Base-by-base conservation (phyloP, 2,888 invertebrate genomes). In the Hypsopygia costalis region DNA sequence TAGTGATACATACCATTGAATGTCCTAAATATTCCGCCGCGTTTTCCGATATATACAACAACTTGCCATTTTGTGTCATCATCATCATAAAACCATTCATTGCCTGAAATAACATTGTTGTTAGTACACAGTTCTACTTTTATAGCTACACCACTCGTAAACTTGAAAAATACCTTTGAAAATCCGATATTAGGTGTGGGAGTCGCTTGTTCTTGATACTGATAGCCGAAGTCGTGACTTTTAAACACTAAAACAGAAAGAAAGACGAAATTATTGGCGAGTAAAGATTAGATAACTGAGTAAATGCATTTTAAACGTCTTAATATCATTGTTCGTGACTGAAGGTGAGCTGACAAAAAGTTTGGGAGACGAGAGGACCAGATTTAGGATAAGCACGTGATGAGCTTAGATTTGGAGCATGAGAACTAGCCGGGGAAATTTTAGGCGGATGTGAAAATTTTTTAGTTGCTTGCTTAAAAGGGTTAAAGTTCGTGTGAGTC, bases 21-120 rank as follows among this genome's bases (percentile, higher is more conserved):
- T 99, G 99, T 62, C 99, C 98, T 74, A 98, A 92, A 90, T 98
- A 98, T 88, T 99, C 98, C 28, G 98, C 98, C 41, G 98, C 98
- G 83, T 98, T 99, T 91, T 98, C 98, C 51, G 98, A 98, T 85
- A 99, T 98, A 89, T 98, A 98, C 69, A 98, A 91, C 62, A 99
- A 91, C 91, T 98, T 98, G 57, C 98, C 98, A 78, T 97, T 97
- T 82, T 98, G 96, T 58, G 98, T 98, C 92, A 97, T 95, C 95
- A 98, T 97, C 94, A 98, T 95, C 80, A 98, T 93, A 88, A 98
- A 98, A 58, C 98, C 98, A 67, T 97, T 97, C 87, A 99, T 92
- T 51, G 98, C 97, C 98, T 98, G 92, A 57, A 93, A 92, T 73
- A 64, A 78, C 69, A 75, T 64, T 66, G 72, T 53, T 53, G 49